phyloP scores from a whole-genome alignment of 2,113 vertebrate genomes.

The Sinocyclocheilus anophthalmus region DNA sequence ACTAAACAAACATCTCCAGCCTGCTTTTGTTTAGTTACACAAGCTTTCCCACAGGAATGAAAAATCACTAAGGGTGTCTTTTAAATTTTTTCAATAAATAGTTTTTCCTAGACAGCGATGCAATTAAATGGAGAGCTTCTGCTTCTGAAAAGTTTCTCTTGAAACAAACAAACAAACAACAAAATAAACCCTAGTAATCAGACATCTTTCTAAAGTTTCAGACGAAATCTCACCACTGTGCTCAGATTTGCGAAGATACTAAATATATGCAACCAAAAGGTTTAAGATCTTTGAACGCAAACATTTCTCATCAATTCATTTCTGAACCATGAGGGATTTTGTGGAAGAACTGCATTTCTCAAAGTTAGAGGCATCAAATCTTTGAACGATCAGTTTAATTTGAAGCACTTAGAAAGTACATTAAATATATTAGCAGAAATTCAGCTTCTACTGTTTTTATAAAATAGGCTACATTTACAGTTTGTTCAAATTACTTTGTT shows the following conservation, averaged over 20 bases:
- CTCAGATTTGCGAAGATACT: too few species aligned
- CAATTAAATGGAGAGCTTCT: background rate
- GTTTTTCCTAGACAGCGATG: background rate
- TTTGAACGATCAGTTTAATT: background rate
- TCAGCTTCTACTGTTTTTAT: background rate
- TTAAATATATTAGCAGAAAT: background rate
- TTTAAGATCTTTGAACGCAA: too few species aligned
- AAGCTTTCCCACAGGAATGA: background rate
- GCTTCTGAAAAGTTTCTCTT: background rate
- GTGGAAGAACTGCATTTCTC: background rate
- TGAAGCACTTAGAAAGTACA: background rate
- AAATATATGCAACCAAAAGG: too few species aligned
- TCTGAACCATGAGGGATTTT: too few species aligned
- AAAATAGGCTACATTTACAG: too few species aligned
- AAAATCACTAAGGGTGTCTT: background rate
- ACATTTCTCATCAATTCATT: too few species aligned
- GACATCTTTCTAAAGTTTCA: too few species aligned
- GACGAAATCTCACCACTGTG: too few species aligned
- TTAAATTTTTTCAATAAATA: background rate
- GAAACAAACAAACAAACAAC: background rate
- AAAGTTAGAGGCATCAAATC: background rate
- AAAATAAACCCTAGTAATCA: too few species aligned
- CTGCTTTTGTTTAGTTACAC: background rate
- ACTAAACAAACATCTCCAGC: background rate
- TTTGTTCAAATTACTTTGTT: too few species aligned